These are phyloP conservation scores for Chloebia gouldiae DNA, from an alignment of 2,113 vertebrate species.

Conservation along the genomic window DNA sequence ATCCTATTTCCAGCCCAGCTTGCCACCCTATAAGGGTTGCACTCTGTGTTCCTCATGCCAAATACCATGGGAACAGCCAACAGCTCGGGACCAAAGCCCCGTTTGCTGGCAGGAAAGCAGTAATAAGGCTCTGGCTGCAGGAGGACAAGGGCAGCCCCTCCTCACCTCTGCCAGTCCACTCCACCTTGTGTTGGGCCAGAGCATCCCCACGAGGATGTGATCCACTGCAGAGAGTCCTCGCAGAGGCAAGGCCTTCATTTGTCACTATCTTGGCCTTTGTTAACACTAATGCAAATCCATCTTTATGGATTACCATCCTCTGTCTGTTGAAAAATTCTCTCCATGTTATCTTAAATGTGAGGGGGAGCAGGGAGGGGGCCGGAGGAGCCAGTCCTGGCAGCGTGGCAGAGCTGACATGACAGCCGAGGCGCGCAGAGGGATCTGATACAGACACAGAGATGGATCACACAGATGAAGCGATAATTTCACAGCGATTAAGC, in stretches of 20 bases:
- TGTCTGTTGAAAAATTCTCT: background rate
- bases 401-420: background rate
- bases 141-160: background rate
- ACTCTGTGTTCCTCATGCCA: background rate
- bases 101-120: background rate
- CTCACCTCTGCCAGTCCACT: background rate
- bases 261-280: background rate
- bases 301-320: background rate
- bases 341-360: background rate
- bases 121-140: background rate
- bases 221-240: rapidly evolving
- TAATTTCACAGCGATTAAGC: slow-evolving; percentile 62
- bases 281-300: slow-evolving; percentile 8
- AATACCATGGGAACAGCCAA: background rate
- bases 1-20: background rate
- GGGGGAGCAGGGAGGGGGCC: background rate
- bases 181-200: background rate
- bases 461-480: slow-evolving; percentile 19
- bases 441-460: slow-evolving; percentile 18
- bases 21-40: background rate
- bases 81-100: background rate
- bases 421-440: background rate
- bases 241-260: background rate
- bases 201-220: background rate
- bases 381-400: background rate